Evolutionary conservation across 2,113 vertebrate genomes (phyloP).

Genomic region (Hippocampus abdominalis): DNA sequence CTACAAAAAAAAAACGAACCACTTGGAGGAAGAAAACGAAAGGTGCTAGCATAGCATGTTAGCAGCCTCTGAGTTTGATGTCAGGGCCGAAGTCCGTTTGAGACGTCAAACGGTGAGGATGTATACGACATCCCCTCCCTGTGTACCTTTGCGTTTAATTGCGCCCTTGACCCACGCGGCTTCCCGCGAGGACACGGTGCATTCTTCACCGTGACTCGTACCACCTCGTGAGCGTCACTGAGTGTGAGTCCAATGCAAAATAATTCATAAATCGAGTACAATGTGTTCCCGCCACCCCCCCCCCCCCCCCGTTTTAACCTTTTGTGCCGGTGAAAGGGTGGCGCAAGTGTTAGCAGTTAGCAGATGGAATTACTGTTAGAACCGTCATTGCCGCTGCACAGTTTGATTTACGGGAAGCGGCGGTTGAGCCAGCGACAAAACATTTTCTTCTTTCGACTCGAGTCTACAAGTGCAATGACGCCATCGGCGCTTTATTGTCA

Average conservation of each 20-base stretch:
- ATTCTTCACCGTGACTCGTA: conserved; percentile 29
- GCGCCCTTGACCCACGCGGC: conserved; percentile 40
- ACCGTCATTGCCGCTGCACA: not conserved
- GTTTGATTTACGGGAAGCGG: not conserved
- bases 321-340: conserved; percentile 7
- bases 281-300: conserved; percentile 13
- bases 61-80: not conserved
- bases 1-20: too few species aligned
- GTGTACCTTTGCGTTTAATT: conserved; percentile 18
- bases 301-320: conserved; percentile 22
- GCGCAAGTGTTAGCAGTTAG: not conserved
- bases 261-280: conserved; percentile 13
- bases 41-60: not conserved
- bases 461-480: not conserved
- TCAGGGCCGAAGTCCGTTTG: not conserved
- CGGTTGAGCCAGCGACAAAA: not conserved
- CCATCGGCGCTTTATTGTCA: conserved; percentile 36
- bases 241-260: conserved; percentile 12
- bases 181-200: conserved; percentile 34
- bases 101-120: conserved; percentile 12
- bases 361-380: not conserved
- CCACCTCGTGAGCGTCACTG: conserved; percentile 15
- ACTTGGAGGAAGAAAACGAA: not conserved
- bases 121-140: conserved; percentile 16
- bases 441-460: not conserved